Percentiles rank a stretch among this genome's conserved stretches.
Conservation (phyloP, 2,797 vertebrate species). For the Vipera ursinii region DNA sequence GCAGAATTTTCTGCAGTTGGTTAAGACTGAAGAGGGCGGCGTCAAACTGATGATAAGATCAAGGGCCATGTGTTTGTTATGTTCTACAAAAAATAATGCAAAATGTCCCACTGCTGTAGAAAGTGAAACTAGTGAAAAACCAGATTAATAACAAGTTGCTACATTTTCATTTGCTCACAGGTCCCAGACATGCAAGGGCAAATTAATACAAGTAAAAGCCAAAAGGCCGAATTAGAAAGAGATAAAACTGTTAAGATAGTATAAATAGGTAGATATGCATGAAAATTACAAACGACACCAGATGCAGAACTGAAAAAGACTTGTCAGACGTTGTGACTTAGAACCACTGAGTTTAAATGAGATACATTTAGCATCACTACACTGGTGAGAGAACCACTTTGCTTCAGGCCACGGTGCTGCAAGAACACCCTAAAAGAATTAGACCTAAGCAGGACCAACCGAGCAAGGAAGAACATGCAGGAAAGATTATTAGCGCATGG, state of each 20-base stretch:
- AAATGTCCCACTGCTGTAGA: not conserved
- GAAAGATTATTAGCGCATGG: too few relatives aligned
- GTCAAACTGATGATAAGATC: slow-evolving; percentile 37
- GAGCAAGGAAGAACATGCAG: not conserved
- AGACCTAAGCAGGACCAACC: not conserved
- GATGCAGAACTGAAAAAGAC: slow-evolving; percentile 20
- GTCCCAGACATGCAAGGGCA: slow-evolving; percentile 21
- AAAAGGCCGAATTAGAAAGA: slow-evolving; percentile 23
- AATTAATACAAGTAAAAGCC: slow-evolving; percentile 42
- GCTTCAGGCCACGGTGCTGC: not conserved
- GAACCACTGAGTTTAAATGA: slow-evolving; percentile 26
- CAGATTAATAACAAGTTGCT: not conserved
- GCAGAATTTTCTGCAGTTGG: not conserved
- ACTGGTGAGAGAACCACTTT: not conserved
- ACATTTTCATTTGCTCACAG: slow-evolving; percentile 23
- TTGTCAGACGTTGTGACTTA: slow-evolving; percentile 34
- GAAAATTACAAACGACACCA: slow-evolving; percentile 47
- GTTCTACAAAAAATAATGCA: not conserved
- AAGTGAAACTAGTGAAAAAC: not conserved
- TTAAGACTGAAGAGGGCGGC: not conserved
- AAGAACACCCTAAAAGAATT: not conserved
- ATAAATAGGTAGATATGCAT: slow-evolving; percentile 12
- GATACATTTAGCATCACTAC: not conserved
- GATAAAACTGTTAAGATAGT: slow-evolving; percentile 17
- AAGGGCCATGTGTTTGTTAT: not conserved